Evolutionary conservation across 2,113 vertebrate species (phyloP), one percentile per base, ranked within the genome.

Genomic region (Silurus asotus): DNA sequence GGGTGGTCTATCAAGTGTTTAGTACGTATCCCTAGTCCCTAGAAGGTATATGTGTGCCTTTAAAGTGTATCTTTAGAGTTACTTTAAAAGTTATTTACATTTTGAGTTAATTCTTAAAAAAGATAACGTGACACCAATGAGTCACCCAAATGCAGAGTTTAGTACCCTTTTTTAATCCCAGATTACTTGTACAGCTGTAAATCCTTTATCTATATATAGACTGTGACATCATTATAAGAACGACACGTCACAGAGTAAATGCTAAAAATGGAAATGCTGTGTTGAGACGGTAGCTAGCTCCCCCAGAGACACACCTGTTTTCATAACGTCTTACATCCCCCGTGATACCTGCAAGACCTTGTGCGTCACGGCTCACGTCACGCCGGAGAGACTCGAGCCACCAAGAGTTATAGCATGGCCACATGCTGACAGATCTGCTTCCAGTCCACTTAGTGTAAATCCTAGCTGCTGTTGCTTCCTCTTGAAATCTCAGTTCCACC

Each of bases 331-430:
- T 20, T 61, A 9, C 78, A 48, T 53, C n/a, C 48, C 85, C n/a
- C 37, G 5, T n/a, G 20, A 72, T 82, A 59, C 53, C 84, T 84
- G 82, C 49, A 53, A 65, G 23, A 28, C 72, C 37, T 82, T 14
- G 45, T 90, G 85, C 89, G 85, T 90, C 87, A 90, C 51, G n/a
- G 25, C 53, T 70, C 61, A 84, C 88, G 83, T 89, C 86, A 89
- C 37, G 10, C 25, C 58, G 65, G 25, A 51, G 75, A 78, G 25
- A 5, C 77, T 37, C 1, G 45, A 79, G 56, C 7, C 20, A 5
- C 56, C 20, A 8, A 11, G 53, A 56, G 53, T 17, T 79, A 79
- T 13, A 0, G 17, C 25, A 59, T 15, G 45, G 15, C 25, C 17
- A 25, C 77, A 45, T 55, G 77, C 45, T 59, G 77, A 55, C 77